phyloP scores from a whole-genome alignment of 2,113 vertebrate species.

The Aptenodytes patagonicus region DNA sequence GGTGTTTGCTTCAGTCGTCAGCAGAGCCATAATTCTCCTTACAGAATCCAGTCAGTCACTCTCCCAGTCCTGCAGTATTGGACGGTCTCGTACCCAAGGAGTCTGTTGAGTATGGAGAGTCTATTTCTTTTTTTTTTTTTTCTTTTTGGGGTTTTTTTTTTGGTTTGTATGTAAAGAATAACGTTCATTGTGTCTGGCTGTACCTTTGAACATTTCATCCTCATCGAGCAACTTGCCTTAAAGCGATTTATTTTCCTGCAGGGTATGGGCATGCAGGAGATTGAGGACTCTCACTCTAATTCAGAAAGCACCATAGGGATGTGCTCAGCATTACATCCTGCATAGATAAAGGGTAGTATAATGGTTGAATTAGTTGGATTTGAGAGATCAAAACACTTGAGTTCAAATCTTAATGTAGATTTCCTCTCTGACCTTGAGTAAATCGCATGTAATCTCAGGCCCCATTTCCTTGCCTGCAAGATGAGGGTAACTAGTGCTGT shows the following conservation, averaged over 20 bases:
- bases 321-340: neutral
- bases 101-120: neutral
- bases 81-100: neutral
- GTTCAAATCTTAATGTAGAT: neutral
- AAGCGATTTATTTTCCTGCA: neutral
- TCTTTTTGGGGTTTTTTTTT: neutral
- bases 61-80: neutral
- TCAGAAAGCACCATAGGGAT: neutral
- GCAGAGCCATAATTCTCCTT: neutral
- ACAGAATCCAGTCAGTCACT: neutral
- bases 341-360: neutral
- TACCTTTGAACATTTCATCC: neutral
- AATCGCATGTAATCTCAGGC: neutral
- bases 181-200: neutral
- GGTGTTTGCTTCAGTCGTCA: neutral
- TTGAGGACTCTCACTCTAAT: neutral
- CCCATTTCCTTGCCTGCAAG: neutral
- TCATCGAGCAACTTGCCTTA: neutral
- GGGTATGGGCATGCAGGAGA: neutral
- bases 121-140: neutral
- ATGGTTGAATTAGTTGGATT: neutral
- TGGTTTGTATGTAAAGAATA: neutral
- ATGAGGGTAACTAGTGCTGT: neutral
- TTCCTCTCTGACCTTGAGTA: conserved; percentile 22
- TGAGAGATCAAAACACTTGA: neutral